Evolutionary conservation across 2,113 vertebrate species (phyloP).

Genomic region (Myrmophylax atrothorax): DNA sequence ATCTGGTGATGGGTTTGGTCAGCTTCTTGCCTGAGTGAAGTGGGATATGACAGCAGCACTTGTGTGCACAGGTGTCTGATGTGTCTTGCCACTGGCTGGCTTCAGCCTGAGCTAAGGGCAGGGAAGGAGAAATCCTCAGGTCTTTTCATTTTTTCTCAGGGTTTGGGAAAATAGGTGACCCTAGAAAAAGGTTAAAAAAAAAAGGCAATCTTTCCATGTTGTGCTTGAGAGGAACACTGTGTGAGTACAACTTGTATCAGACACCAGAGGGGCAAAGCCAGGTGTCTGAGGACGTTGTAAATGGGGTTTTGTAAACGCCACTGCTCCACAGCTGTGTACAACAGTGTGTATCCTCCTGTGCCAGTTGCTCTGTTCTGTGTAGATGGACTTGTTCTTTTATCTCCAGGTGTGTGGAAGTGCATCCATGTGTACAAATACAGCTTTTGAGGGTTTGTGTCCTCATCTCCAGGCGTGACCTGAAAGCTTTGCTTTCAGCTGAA

Average conservation of each 20-base stretch:
- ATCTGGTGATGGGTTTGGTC: neutral
- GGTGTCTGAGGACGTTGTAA: neutral
- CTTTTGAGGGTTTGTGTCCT: neutral
- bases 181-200: neutral
- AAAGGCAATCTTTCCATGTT: neutral
- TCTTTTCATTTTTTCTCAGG: neutral
- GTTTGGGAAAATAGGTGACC: neutral
- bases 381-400: neutral
- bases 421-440: neutral
- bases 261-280: neutral
- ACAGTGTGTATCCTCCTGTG: neutral
- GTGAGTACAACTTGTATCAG: neutral
- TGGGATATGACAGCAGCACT: rapidly evolving
- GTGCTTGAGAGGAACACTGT: neutral
- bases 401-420: neutral
- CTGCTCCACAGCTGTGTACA: neutral
- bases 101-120: neutral
- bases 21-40: neutral
- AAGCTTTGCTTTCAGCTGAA: neutral
- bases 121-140: neutral
- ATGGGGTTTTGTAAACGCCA: neutral
- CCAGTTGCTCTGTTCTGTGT: neutral
- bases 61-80: neutral
- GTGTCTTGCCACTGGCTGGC: neutral
- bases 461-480: neutral